These are phyloP conservation scores for Carlito syrichta DNA, from an alignment of 2,113 vertebrate species.

Conservation along the genomic window DNA sequence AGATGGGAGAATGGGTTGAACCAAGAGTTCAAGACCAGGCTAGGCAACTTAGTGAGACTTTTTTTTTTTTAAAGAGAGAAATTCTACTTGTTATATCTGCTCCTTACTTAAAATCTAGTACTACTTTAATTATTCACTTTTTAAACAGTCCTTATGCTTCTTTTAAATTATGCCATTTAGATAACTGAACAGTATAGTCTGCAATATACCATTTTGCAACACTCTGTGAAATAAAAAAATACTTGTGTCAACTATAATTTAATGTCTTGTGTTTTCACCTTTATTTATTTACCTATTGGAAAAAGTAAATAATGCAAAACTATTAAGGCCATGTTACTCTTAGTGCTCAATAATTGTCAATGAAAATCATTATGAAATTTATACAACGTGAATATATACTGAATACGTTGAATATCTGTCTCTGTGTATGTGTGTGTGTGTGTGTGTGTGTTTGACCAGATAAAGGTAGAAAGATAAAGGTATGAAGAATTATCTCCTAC, in stretches of 20 bases:
- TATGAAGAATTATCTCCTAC: not conserved
- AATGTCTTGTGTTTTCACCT: not conserved
- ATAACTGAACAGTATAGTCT: not conserved
- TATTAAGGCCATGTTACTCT: not conserved
- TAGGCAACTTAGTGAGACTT: too few relatives aligned
- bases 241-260: not conserved
- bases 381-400: not conserved
- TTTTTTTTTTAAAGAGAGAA: not conserved
- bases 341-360: not conserved
- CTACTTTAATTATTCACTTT: not conserved
- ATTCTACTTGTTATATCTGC: not conserved
- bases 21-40: too few relatives aligned
- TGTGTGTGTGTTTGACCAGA: too few relatives aligned
- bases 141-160: not conserved
- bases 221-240: not conserved
- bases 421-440: not conserved
- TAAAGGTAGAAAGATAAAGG: too few relatives aligned
- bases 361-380: not conserved
- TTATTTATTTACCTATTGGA: not conserved
- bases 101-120: not conserved
- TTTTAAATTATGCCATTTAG: not conserved
- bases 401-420: not conserved
- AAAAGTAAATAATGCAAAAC: not conserved
- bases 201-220: not conserved
- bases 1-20: too few relatives aligned